phyloP scores from a whole-genome alignment of 2,113 vertebrate species.

The Rhinoderma darwinii region DNA sequence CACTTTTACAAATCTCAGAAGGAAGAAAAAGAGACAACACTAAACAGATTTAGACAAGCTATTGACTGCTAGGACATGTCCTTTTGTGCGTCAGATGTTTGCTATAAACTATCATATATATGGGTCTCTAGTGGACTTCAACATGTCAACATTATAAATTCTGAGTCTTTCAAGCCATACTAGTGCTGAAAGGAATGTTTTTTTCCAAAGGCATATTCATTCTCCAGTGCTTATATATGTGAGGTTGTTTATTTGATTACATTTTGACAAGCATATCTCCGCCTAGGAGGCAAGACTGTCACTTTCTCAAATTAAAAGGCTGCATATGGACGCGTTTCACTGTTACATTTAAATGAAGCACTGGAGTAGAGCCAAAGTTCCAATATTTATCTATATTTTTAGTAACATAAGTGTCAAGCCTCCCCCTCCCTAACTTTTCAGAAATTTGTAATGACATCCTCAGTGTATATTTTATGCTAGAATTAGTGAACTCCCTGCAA shows the following conservation, averaged over 20 bases:
- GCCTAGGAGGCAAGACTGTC: neutral
- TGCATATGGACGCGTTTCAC: neutral
- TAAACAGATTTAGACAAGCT: no score
- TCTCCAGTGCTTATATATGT: neutral
- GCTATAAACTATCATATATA: neutral
- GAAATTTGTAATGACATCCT: no score
- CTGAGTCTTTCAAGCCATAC: neutral
- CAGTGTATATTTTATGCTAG: no score
- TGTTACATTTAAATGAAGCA: neutral
- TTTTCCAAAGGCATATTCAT: neutral
- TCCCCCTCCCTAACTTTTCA: no score
- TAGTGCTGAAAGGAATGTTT: constrained; percentile 16
- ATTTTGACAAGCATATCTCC: constrained; percentile 15
- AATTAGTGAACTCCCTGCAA: no score
- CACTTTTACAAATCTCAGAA: no score
- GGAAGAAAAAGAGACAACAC: no score
- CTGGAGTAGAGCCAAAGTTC: neutral
- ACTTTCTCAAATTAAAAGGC: neutral
- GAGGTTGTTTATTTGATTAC: constrained; percentile 29
- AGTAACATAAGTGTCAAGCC: neutral
- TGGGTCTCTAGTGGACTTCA: neutral
- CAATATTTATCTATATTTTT: neutral
- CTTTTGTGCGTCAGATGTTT: neutral
- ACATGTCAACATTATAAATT: neutral
- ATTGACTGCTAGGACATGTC: neutral